Percentiles rank a stretch among this genome's conserved stretches.
phyloP scores from a whole-genome alignment of 2,113 vertebrate genomes.

The Macquaria ambigua region DNA sequence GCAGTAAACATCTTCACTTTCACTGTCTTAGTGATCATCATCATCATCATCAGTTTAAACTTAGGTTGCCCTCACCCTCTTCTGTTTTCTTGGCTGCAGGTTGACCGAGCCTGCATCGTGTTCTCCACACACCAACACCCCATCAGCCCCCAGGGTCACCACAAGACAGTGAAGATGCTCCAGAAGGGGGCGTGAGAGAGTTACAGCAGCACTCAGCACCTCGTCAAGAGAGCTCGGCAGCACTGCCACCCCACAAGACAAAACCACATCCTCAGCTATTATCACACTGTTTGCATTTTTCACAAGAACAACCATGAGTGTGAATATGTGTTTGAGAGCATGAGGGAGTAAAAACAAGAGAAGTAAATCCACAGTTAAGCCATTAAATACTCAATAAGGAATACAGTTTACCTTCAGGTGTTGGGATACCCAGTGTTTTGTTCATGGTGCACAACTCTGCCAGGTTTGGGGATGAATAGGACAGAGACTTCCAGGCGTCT shows the following conservation, averaged over 20 bases:
- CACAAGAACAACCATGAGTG: conserved; percentile 3
- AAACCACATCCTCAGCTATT: conserved; percentile 53
- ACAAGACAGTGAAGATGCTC: conserved; percentile 88
- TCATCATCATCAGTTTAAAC: not conserved
- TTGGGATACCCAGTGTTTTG: conserved; percentile 83
- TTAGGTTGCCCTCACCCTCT: conserved; percentile 70
- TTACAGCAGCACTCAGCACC: conserved; percentile 78
- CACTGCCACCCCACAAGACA: conserved; percentile 68
- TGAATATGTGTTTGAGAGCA: not conserved
- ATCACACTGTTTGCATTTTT: conserved; percentile 33
- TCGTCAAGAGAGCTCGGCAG: conserved; percentile 82
- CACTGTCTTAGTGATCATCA: not conserved
- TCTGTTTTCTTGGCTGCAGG: conserved; percentile 76
- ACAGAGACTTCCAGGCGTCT: conserved; percentile 90
- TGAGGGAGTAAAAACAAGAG: not conserved
- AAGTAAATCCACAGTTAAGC: not conserved
- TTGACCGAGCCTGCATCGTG: conserved; percentile 79
- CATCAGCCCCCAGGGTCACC: conserved; percentile 87
- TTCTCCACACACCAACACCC: conserved; percentile 88
- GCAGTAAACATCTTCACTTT: conserved; percentile 14
- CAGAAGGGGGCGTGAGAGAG: conserved; percentile 89
- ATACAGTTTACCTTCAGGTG: conserved; percentile 85
- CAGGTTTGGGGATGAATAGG: conserved; percentile 90
- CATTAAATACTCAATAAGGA: not conserved
- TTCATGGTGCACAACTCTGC: conserved; percentile 89